Percentiles rank a stretch among this genome's conserved stretches.
Evolutionary conservation across 2,113 vertebrate genomes (phyloP).

Genomic region (Chauna torquata): DNA sequence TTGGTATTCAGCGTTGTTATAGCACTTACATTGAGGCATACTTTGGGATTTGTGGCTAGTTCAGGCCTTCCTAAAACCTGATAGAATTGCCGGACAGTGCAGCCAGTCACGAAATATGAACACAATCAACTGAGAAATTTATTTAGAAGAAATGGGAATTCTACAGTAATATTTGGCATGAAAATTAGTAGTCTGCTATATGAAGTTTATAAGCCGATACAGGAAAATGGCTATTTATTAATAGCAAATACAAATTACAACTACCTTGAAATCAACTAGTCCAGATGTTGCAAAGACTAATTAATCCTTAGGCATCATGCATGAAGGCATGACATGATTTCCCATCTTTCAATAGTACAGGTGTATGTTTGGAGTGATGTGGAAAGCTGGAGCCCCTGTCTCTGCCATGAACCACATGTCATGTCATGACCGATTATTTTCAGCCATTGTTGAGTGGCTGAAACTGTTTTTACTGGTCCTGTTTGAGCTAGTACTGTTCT

Average conservation of each 20-base stretch:
- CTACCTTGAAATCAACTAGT: background rate
- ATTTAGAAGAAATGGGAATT: background rate
- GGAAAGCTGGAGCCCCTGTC: background rate
- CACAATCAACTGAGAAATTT: background rate
- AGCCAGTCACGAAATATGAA: background rate
- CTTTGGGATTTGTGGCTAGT: background rate
- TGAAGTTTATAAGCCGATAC: background rate
- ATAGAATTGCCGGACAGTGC: background rate
- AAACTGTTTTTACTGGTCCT: background rate
- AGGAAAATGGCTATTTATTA: background rate
- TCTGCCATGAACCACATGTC: background rate
- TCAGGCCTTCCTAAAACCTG: background rate
- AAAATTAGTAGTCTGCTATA: background rate
- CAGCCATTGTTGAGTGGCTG: background rate
- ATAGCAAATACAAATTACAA: background rate
- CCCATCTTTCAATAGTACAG: background rate
- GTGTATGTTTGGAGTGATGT: background rate
- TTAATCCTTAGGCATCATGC: background rate
- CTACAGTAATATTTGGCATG: background rate
- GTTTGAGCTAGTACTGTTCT: background rate
- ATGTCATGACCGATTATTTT: background rate
- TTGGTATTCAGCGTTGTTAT: conserved; percentile 35
- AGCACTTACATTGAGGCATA: background rate
- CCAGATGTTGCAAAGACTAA: background rate
- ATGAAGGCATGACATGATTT: background rate